A percentile compares a stretch with the other conserved stretches of the same genome.
Conservation (phyloP, 2,797 vertebrate genomes). For the Remorina albescens region DNA sequence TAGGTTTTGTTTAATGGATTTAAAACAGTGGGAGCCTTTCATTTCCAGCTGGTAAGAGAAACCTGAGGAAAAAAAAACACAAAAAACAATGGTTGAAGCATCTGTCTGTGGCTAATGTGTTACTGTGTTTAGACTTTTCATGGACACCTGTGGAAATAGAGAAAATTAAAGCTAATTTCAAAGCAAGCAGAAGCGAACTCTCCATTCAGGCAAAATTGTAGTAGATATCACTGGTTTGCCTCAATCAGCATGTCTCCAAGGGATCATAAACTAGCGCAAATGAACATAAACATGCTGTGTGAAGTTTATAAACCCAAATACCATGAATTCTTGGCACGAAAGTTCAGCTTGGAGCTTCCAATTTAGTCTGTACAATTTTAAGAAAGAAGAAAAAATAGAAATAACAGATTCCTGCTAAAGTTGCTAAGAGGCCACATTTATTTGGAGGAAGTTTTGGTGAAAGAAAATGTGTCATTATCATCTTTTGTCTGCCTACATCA, state of each 20-base stretch:
- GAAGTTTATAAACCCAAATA: conserved; percentile 14
- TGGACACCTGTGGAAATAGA: conserved; percentile 13
- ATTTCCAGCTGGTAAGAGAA: conserved; percentile 56
- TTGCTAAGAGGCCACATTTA: neutral
- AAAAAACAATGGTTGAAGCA: conserved; percentile 47
- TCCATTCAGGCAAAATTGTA: conserved; percentile 12
- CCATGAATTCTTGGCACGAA: neutral
- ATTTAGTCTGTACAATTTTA: conserved; percentile 4
- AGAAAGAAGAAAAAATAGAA: neutral
- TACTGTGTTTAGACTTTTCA: conserved; percentile 25
- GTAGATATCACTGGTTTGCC: conserved; percentile 1
- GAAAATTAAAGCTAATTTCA: conserved; percentile 29
- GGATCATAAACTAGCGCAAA: conserved; percentile 9
- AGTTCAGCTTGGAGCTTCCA: neutral
- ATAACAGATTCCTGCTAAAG: neutral
- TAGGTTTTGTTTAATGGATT: conserved; percentile 51
- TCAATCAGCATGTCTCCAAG: conserved; percentile 21
- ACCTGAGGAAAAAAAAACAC: conserved; percentile 52
- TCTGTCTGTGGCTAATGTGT: conserved; percentile 56
- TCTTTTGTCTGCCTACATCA: neutral
- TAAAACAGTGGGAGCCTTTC: conserved; percentile 51
- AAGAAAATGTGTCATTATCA: neutral
- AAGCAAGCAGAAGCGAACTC: conserved; percentile 24
- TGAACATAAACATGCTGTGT: conserved; percentile 21
- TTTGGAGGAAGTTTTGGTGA: neutral